Percentiles rank a stretch among this genome's conserved stretches.
Evolutionary conservation across 2,797 vertebrate genomes (phyloP).

Genomic region (Gila robusta): DNA sequence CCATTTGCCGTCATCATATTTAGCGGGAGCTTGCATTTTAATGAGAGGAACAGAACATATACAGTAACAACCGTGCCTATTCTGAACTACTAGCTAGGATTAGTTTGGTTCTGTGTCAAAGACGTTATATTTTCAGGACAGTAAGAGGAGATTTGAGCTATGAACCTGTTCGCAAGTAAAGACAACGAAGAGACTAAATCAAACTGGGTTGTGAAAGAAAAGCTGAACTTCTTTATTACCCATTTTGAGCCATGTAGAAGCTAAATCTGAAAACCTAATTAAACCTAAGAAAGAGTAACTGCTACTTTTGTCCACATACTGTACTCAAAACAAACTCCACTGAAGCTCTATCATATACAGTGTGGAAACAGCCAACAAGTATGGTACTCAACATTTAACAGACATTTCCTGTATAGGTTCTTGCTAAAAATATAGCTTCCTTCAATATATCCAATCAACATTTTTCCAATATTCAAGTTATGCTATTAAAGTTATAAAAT

Average conservation of each 20-base stretch:
- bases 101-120: not conserved
- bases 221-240: not conserved
- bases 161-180: not conserved
- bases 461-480: not conserved
- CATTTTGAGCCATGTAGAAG: not conserved
- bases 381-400: not conserved
- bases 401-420: not conserved
- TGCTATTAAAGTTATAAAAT: not conserved
- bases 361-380: not conserved
- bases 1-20: not conserved
- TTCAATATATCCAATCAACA: not conserved
- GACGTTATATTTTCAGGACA: not conserved
- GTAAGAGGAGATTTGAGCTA: not conserved
- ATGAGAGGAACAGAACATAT: constrained; percentile 1
- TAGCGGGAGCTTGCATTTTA: constrained; percentile 3
- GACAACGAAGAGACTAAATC: not conserved
- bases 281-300: not conserved
- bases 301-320: not conserved
- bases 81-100: not conserved
- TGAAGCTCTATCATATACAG: not conserved
- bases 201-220: not conserved
- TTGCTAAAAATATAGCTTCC: constrained; percentile 4
- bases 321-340: not conserved
- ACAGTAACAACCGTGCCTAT: not conserved
- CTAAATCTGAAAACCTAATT: not conserved